These are phyloP conservation scores for Ceyx cyanopectus DNA, from an alignment of 2,113 vertebrate species.

Conservation along the genomic window DNA sequence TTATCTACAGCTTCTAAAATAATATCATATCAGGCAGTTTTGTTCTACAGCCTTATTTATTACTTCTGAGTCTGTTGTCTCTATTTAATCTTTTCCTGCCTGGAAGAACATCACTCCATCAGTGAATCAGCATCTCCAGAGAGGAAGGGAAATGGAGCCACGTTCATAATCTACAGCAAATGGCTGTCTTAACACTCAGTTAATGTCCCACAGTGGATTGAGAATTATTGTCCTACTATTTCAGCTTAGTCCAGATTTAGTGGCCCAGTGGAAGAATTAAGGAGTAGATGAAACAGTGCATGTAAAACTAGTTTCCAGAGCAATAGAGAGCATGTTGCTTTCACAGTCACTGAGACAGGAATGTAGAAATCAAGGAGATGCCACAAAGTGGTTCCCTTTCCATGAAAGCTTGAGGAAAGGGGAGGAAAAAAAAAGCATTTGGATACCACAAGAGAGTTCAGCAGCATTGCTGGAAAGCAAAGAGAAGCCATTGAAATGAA, in stretches of 20 bases:
- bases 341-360: background rate
- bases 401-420: background rate
- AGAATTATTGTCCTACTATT: constrained; percentile 70
- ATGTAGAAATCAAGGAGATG: background rate
- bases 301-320: constrained; percentile 50
- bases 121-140: constrained; percentile 70
- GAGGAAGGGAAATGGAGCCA: constrained; percentile 54
- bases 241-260: constrained; percentile 73
- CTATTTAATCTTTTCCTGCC: constrained; percentile 69
- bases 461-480: background rate
- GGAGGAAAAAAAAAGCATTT: background rate
- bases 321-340: constrained; percentile 9
- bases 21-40: constrained; percentile 61
- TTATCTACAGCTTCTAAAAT: constrained; percentile 47
- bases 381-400: background rate
- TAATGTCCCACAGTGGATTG: constrained; percentile 68
- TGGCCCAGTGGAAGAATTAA: constrained; percentile 69
- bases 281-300: constrained; percentile 59
- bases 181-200: constrained; percentile 60
- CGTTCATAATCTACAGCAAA: constrained; percentile 65
- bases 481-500: background rate
- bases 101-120: constrained; percentile 72
- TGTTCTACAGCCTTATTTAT: constrained; percentile 68
- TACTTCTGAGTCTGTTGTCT: constrained; percentile 73
- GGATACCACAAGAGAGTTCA: background rate